Base-by-base conservation (phyloP, 2,113 vertebrate species). In the Epinephelus fuscoguttatus region DNA sequence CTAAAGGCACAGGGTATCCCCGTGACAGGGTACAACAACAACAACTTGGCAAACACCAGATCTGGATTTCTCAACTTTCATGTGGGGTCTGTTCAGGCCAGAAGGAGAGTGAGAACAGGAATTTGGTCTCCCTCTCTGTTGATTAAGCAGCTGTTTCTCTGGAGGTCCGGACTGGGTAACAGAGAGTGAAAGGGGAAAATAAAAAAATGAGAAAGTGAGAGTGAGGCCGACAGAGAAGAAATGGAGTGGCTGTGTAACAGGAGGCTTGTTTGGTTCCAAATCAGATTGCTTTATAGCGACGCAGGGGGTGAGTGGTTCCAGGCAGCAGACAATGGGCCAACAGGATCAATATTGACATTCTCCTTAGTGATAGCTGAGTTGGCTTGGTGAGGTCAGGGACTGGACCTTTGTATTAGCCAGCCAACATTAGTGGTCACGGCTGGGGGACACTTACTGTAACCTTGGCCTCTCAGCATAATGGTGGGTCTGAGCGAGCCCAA, bases 311-410 rank as follows among this genome's bases (percentile, higher is more conserved):
- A 90, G 92, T 75, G 69, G 83, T 92, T 94, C 87, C 90, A 90
- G 92, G 91, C 92, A 94, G 83, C 84, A 91, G 83, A 94, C 89
- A 92, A 91, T 89, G 84, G 91, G 85, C 92, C 92, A 94, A 85
- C 86, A 91, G 73, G 89, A 94, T 95, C 95, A 95, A 95, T 95
- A 96, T 94, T 96, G 93, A 95, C 91, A 90, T 93, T 95, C 91
- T 93, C 93, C 91, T 88, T 92, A 91, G 94, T 74, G 90, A 94
- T 93, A 88, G 84, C 82, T 13, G 78, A 91, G 92, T 89, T 93
- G 90, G 88, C 92, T 88, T 73, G 83, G 80, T 91, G 81, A 91
- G 89, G 91, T 85, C 90, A 91, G 88, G 81, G 78, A 89, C 87
- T 84, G 82, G 91, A 90, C 81, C 78, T 89, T 77, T 81, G 72